Evolutionary conservation across 2,797 vertebrate species (phyloP).

Genomic region (Danio choprae): DNA sequence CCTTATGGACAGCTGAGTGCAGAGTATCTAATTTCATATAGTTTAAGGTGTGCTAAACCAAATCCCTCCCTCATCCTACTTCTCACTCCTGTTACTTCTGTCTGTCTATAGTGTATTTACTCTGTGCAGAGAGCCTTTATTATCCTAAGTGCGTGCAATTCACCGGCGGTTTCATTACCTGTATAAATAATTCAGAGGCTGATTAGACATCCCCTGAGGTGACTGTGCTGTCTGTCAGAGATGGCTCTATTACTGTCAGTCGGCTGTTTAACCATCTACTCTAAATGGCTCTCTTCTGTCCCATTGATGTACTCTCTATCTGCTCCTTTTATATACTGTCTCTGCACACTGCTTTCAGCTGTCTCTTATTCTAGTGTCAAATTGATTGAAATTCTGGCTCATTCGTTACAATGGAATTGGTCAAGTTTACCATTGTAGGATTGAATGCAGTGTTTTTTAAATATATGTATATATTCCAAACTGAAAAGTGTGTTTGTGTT

Average conservation of each 20-base stretch:
- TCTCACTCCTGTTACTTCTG: neutral
- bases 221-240: slow-evolving; percentile 55
- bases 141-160: slow-evolving; percentile 30
- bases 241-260: slow-evolving; percentile 65
- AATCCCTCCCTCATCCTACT: slow-evolving; percentile 10
- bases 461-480: too few species aligned
- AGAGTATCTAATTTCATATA: slow-evolving; percentile 33
- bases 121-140: slow-evolving; percentile 33
- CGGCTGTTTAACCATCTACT: slow-evolving; percentile 65
- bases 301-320: slow-evolving; percentile 43
- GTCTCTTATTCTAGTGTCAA: slow-evolving; percentile 1
- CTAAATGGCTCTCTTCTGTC: slow-evolving; percentile 49
- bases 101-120: slow-evolving; percentile 35
- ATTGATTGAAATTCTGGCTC: neutral
- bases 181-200: slow-evolving; percentile 76
- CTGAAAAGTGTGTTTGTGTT: too few species aligned
- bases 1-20: slow-evolving; percentile 20
- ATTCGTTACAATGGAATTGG: neutral
- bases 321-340: slow-evolving; percentile 36
- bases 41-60: slow-evolving; percentile 24
- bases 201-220: slow-evolving; percentile 63
- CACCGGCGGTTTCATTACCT: slow-evolving; percentile 69
- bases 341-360: slow-evolving; percentile 5
- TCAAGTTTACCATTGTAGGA: neutral
- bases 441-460: neutral